Evolutionary conservation across 1,140 invertebrate genomes (phyloP).

Genomic region (Papilio glaucus): DNA sequence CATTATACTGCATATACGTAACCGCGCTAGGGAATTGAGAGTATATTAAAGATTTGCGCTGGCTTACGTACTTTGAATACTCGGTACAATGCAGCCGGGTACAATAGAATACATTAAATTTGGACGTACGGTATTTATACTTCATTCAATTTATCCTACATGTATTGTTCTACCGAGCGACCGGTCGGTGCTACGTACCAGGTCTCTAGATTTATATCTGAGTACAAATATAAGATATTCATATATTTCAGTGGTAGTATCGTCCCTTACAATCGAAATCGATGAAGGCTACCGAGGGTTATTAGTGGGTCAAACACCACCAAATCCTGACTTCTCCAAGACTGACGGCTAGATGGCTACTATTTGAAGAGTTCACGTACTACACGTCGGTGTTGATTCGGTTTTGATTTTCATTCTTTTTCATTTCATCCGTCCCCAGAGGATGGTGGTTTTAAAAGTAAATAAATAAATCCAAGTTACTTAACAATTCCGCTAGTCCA

Average conservation of each 20-base stretch:
- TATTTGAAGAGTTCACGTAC: too few relatives aligned
- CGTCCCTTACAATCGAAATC: too few relatives aligned
- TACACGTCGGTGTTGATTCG: too few relatives aligned
- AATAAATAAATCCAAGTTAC: neutral
- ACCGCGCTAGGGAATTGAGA: neutral
- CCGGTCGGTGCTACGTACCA: neutral
- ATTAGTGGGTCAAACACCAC: too few relatives aligned
- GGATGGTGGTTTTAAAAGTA: too few relatives aligned
- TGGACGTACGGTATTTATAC: neutral
- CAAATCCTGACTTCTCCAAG: too few relatives aligned
- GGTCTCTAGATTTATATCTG: neutral
- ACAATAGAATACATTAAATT: slow-evolving; percentile 20
- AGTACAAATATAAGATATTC: too few relatives aligned
- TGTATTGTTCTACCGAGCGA: neutral
- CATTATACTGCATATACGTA: slow-evolving; percentile 13
- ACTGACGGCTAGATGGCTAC: too few relatives aligned
- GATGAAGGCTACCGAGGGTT: too few relatives aligned
- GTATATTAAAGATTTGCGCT: slow-evolving; percentile 10
- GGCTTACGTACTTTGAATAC: slow-evolving; percentile 14
- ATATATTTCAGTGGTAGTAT: too few relatives aligned
- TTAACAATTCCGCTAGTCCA: slow-evolving; percentile 8
- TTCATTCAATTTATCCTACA: slow-evolving; percentile 10
- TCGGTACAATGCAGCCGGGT: neutral
- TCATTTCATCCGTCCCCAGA: too few relatives aligned
- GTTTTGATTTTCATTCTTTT: too few relatives aligned